Evolutionary conservation across 1,140 invertebrate species (phyloP), one percentile per base, ranked within the genome.

Genomic region (Drosophila persimilis): DNA sequence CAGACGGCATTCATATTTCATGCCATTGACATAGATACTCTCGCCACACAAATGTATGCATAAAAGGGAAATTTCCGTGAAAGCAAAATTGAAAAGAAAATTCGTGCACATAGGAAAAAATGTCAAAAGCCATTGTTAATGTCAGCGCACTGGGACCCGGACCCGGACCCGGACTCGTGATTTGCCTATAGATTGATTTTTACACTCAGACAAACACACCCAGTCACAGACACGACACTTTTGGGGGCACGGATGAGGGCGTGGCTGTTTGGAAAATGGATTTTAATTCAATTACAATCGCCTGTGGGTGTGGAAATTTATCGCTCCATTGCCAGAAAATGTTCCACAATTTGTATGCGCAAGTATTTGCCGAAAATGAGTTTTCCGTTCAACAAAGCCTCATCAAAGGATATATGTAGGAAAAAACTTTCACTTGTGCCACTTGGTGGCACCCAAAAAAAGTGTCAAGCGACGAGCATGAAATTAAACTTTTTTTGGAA

Each of bases 71-170:
- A 66, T 71, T 73, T 65, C 66, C 52, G 73, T 73, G 66, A 84
- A 79, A 58, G 80, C 51, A 77, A 79, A 83, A 66, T 69, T 86
- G 83, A 88, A 86, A 78, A 77, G 77, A 86, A 86, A 77, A 70
- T 86, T 80, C 64, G 73, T 57, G 29, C 52, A 54, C 63, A 52
- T 62, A 65, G 64, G 44, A 66, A 66, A 67, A 85, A 84, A 80
- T 85, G 80, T 85, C 81, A 86, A 85, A 86, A 77, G 80, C 69
- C 80, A 86, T 85, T 86, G 83, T 86, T 85, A 75, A 75, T 75
- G 72, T 75, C 72, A 75, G 54, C 62, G 54, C 62, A 73, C 57
- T 74, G 70, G 52, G 43, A 64, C 53, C 70, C 8, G 66, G 31
- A 9, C 29, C 2, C 6, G 7, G 29, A 29, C 29, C 50, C 43